phyloP scores from a whole-genome alignment of 1,140 invertebrate species.

The Triops cancriformis region DNA sequence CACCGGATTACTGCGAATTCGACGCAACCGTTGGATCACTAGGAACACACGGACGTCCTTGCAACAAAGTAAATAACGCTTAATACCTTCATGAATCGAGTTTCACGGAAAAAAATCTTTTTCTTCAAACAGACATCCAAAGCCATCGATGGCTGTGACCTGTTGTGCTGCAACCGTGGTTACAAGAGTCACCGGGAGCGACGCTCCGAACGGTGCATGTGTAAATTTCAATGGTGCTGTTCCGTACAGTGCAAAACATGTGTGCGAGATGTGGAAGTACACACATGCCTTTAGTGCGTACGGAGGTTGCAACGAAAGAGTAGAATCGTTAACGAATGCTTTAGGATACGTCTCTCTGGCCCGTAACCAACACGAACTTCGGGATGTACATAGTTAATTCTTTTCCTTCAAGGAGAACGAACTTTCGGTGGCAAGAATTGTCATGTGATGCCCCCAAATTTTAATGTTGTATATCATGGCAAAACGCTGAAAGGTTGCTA shows the following conservation, averaged over 20 bases:
- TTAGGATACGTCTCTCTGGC: not conserved
- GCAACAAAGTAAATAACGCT: slow-evolving; percentile 28
- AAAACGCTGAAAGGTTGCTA: not conserved
- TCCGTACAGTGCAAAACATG: slow-evolving; percentile 80
- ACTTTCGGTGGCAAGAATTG: not conserved
- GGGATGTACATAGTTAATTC: not conserved
- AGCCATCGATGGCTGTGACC: slow-evolving; percentile 67
- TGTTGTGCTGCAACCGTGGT: slow-evolving; percentile 78
- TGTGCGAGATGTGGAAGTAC: slow-evolving; percentile 52
- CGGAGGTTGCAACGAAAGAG: not conserved
- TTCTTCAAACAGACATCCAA: slow-evolving; percentile 43
- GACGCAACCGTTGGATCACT: slow-evolving; percentile 27
- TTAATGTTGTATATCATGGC: not conserved
- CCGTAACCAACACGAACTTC: not conserved
- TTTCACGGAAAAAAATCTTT: not conserved
- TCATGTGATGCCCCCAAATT: not conserved
- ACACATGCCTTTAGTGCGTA: slow-evolving; percentile 46
- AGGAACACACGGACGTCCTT: slow-evolving; percentile 29
- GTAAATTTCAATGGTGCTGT: slow-evolving; percentile 85
- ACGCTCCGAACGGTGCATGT: slow-evolving; percentile 67
- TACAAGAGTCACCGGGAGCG: slow-evolving; percentile 59
- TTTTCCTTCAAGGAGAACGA: not conserved
- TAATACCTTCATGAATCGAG: not conserved
- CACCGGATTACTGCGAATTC: slow-evolving; percentile 42
- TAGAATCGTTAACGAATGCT: not conserved